Evolutionary conservation across 1,140 invertebrate species (phyloP), one percentile per base, ranked within the genome.

Genomic region (Aphidius ervi): DNA sequence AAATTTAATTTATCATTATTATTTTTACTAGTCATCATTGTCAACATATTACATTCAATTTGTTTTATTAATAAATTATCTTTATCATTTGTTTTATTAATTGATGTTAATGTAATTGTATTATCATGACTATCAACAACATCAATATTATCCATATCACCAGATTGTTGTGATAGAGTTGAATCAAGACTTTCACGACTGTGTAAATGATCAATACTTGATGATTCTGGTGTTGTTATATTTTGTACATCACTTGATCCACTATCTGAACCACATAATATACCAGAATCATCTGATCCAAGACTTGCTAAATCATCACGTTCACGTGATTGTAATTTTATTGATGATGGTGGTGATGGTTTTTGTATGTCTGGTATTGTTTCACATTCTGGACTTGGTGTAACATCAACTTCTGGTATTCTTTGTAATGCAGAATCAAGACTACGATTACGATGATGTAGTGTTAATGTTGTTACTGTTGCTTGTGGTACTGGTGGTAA

Each of bases 391-490:
- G 89, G 88, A 76, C 89, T 92, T 6, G 87, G 87, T 23, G 87
- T 88, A 10, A 88, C 86, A 75, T 90, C 89, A 23, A 92, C 90
- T 81, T 93, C 91, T 23, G 91, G 91, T 65, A 93, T 93, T 71
- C 89, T 82, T 73, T 93, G 91, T 48, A 93, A 79, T 23, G 91
- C 92, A 54, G 91, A 94, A 75, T 95, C 92, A 69, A 94, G 77
- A 70, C 91, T 93, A 56, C 92, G 86, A 80, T 95, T 94, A 64
- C 92, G 84, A 74, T 94, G 92, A 73, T 94, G 92, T 63, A 89
- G 82, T 5, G 86, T 87, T 58, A 85, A 68, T 37, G 81, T 81
- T 9, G 79, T 76, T 58, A 77, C 73, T 7, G 74, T 77, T 47
- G 85, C 81, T 70, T 88, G 86, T 42, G 86, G 83, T 40, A 89